Base-by-base conservation (phyloP, 2,888 invertebrate genomes). In the Synanthedon tipuliformis region DNA sequence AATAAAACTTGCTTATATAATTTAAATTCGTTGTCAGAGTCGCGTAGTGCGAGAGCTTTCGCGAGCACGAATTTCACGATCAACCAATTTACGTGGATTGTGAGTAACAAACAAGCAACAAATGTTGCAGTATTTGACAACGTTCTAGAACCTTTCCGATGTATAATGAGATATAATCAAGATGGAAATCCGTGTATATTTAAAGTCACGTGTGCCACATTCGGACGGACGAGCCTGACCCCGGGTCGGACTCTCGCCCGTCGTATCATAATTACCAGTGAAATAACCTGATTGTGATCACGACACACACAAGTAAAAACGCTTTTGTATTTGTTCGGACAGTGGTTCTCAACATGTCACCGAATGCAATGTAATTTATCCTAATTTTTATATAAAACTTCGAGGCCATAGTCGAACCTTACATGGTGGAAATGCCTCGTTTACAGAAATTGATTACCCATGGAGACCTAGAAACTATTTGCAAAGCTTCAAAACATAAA, bases 251-350 rank as follows among this genome's bases (percentile, higher is more conserved):
- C 79, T 81, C 82, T 79, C 81, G 76, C 74, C 74, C 70, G 70
- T 69, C 78, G 79, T 75, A 79, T 85, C 86, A 86, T 86, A 86
- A 86, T 86, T 86, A 86, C 83, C 84, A 80, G 80, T 81, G 81
- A 84, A 84, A 85, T 84, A 86, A 84, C 85, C 85, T 83, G 86
- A 86, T 85, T 86, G 85, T 85, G 84, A 85, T 85, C 84, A 84
- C 70, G 65, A 72, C 78, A 82, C 83, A 71, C 83, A 83, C 81
- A 84, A 78, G 77, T 61, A 59, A 45, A 40, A 64, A 65, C 59
- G 68, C 67, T 65, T 71, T 73, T 73, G 69, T 78, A 65, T 74
- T 76, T 71, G 66, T 64, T 62, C 53, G 56, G 58, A 10, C 70
- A 71, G 68, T n/a, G 75, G 54, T 69, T 55, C 69, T 72, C 75